A percentile compares a stretch with the other conserved stretches of the same genome.
Evolutionary conservation across 2,888 invertebrate genomes (phyloP).

Genomic region (Campopleginae sp.): DNA sequence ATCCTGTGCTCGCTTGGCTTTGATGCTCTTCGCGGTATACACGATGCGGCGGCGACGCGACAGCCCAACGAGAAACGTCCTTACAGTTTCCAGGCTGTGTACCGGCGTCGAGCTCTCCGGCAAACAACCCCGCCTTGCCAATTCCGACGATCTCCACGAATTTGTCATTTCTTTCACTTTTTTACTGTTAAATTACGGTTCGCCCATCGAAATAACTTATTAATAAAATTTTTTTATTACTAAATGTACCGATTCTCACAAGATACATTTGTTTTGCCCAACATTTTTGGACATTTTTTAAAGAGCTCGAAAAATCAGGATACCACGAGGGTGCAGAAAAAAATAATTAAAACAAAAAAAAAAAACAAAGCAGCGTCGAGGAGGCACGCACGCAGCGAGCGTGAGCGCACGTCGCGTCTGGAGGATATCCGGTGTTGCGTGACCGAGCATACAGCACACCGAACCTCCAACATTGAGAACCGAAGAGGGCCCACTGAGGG

Average conservation of each 20-base stretch:
- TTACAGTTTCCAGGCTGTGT: conserved; percentile 32
- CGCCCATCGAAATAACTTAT: neutral
- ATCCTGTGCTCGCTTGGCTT: neutral
- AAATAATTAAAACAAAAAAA: conserved; percentile 44
- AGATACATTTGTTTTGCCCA: neutral
- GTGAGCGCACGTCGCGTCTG: conserved; percentile 78
- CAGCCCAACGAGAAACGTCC: conserved; percentile 19
- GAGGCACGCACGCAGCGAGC: conserved; percentile 69
- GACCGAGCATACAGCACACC: conserved; percentile 69
- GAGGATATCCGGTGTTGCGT: conserved; percentile 82
- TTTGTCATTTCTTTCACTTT: neutral
- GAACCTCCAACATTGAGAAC: conserved; percentile 28
- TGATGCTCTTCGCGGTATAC: neutral
- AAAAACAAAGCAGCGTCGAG: conserved; percentile 52
- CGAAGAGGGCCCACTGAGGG: conserved; percentile 8
- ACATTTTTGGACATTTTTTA: neutral
- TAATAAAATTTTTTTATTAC: neutral
- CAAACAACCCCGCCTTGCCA: conserved; percentile 9
- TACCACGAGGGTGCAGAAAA: neutral
- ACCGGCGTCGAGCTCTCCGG: conserved; percentile 60
- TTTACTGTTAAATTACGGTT: neutral
- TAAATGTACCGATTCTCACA: neutral
- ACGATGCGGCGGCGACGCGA: conserved; percentile 4
- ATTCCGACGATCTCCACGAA: conserved; percentile 45
- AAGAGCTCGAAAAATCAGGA: conserved; percentile 6